phyloP scores from a whole-genome alignment of 2,888 invertebrate genomes.

The Azorinus chamasolen region DNA sequence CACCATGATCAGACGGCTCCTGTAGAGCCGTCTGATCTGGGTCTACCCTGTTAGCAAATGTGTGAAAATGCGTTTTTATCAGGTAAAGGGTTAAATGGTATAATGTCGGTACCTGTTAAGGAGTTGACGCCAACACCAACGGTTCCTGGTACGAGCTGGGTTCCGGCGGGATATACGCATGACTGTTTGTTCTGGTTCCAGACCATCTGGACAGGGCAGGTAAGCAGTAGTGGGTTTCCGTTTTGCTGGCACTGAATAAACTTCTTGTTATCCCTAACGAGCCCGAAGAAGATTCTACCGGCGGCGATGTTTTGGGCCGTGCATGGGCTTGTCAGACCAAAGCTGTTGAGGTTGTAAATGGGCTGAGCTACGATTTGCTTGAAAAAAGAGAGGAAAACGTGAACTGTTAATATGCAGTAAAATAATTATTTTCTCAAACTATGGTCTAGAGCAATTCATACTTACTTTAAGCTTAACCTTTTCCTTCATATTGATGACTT shows the following conservation, averaged over 20 bases:
- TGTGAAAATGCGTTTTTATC: no score
- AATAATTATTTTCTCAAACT: no score
- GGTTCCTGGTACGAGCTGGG: constrained; percentile 21
- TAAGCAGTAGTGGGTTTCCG: constrained; percentile 64
- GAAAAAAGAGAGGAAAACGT: background rate
- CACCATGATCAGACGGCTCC: no score
- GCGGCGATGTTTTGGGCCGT: constrained; percentile 66
- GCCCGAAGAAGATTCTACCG: constrained; percentile 74
- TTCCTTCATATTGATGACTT: no score
- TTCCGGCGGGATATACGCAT: constrained; percentile 63
- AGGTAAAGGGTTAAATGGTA: no score
- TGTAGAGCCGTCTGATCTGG: no score
- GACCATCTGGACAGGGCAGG: constrained; percentile 66
- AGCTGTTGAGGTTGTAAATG: constrained; percentile 10
- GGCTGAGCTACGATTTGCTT: constrained; percentile 14
- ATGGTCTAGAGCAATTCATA: no score
- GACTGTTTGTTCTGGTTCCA: constrained; percentile 76
- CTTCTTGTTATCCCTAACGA: constrained; percentile 49
- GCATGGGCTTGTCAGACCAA: constrained; percentile 70
- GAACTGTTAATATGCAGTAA: background rate
- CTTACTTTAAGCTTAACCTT: no score
- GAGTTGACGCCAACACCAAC: background rate
- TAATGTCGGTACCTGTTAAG: background rate
- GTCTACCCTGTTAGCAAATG: no score
- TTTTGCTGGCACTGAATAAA: constrained; percentile 73